Base-by-base conservation (phyloP, 2,888 invertebrate genomes). In the Cecidostiba fungosa region DNA sequence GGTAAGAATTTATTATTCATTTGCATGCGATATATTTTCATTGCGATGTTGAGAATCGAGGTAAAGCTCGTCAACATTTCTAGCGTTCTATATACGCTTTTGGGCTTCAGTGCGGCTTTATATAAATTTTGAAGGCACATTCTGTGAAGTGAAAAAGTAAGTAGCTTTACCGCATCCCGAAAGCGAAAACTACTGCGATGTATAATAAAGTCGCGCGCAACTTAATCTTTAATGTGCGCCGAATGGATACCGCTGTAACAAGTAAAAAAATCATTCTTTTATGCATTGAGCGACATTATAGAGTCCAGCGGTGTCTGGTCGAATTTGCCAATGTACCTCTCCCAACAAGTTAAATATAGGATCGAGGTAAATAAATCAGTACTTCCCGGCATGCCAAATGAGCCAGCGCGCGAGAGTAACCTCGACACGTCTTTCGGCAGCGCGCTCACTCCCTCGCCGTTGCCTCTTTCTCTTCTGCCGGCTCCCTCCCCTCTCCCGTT, bases 291-390 rank as follows among this genome's bases (percentile, higher is more conserved):
- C 23, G 72, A 81, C 80, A 36, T 85, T 85, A 77, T 72, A 66
- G 66, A 85, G 81, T 81, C 62, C 29, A 3, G 23, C 16, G 70
- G 69, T 77, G 72, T 81, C 81, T 36, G 39, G 26, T 74, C 66
- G 79, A 74, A 62, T 79, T 79, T 39, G 59, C 84, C 62, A 47
- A 73, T 70, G 32, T 29, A 26, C 66, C 66, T 12, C 66, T 14
- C 6, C 29, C 66, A 66, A 66, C 76, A 80, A 72, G 74, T 85
- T 84, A 84, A 80, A 84, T 84, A 50, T 47, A 62, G 29, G 32
- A 62, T 62, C 59, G 69, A 26, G 36, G 77, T 82, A 77, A 72
- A 82, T 81, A 78, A 82, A 85, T 85, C 77, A 82, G 85, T 19
- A 62, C 23, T 50, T 10, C 47, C 29, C 50, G 62, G 50, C 77